Base-by-base conservation (phyloP, 2,797 vertebrate genomes). In the Phylloscopus collybita region DNA sequence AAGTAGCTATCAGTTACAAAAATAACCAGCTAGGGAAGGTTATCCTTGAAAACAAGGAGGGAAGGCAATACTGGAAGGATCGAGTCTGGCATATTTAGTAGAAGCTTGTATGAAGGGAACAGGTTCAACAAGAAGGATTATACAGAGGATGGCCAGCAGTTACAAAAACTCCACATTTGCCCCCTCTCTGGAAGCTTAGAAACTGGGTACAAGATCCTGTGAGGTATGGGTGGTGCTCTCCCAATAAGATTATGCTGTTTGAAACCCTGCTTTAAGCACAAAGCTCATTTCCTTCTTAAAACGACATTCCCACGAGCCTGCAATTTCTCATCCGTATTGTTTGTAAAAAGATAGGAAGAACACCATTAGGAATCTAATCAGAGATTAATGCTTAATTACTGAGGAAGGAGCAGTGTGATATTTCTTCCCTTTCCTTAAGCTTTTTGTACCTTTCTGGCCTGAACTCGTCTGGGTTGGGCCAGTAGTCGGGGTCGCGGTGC, bases 401-500 rank as follows among this genome's bases (percentile, higher is more conserved):
- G 64, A 90, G 51, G 53, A 13, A 72, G 88, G 67, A 87, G 70
- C 66, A 86, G 64, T 4, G 20, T 30, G 83, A 20, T 75, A n/a
- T 62, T 80, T 81, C 54, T 83, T 83, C 72, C 38, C 20, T 79
- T 78, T 80, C 54, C 9, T 75, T 75, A 40, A 17, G 42, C 6
- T n/a, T 32, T 74, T 56, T 44, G 12, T 98, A 98, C 97, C 98
- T 99, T 96, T 97, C 98, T 54, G 98, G 98, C 49, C 25, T 93
- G 93, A 98, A 98, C 78, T 98, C 96, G 0, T 98, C 93, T 13
- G 98, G 97, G 19, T 97, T 92, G 25, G 90, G 45, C 98, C 97
- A 98, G 87, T 96, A 30, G 2, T 91, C 75, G 0, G 98, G 92
- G 74, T 94, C 2, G 0, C 0, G 66, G 12, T 98, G 98, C 73